Conservation (phyloP, 2,888 invertebrate species). For the Cybosia mesomella region DNA sequence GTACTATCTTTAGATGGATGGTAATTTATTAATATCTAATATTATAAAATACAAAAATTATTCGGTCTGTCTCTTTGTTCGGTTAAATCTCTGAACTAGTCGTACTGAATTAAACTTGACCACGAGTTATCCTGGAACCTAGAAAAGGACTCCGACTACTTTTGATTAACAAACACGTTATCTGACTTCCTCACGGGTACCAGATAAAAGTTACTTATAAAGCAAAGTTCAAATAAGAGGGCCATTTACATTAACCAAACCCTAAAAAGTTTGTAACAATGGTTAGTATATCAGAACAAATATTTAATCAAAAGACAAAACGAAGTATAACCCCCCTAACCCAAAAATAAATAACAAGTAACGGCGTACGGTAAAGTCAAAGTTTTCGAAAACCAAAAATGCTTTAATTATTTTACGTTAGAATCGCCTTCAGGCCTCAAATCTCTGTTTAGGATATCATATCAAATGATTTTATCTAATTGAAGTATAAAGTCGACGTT, state of each 20-base stretch:
- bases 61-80: neutral
- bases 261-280: neutral
- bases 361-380: conserved; percentile 29
- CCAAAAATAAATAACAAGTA: conserved; percentile 58
- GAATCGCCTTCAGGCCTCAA: conserved; percentile 54
- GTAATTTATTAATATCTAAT: too few species aligned
- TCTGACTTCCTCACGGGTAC: neutral
- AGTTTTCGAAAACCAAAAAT: conserved; percentile 41
- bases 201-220: neutral
- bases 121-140: neutral
- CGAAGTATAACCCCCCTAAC: conserved; percentile 56
- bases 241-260: neutral
- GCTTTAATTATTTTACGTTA: conserved; percentile 59
- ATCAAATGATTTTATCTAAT: conserved; percentile 64
- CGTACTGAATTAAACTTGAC: neutral
- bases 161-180: neutral
- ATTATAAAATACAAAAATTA: too few species aligned
- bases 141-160: neutral
- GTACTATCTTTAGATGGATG: too few species aligned
- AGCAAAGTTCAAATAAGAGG: conserved; percentile 1
- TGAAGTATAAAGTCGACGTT: conserved; percentile 63
- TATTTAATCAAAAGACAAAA: conserved; percentile 36
- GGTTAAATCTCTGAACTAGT: too few species aligned
- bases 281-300: neutral
- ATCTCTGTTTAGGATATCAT: conserved; percentile 60